These are phyloP conservation scores for Linnaemya tessellans DNA, from an alignment of 2,888 invertebrate species.

Conservation along the genomic window DNA sequence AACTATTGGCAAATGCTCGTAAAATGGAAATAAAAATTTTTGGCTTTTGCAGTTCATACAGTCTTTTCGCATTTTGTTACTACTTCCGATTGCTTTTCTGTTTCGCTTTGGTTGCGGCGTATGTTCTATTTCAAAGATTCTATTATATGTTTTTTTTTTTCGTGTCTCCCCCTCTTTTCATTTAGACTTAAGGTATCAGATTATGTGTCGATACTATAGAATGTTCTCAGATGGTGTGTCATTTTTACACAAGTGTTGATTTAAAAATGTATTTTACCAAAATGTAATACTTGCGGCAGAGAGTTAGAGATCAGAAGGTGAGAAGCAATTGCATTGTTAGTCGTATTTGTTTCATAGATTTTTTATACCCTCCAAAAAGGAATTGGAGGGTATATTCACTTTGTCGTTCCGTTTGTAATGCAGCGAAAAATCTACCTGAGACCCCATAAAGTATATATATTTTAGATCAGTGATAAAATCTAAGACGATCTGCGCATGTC, in stretches of 20 bases:
- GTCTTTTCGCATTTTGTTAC: constrained; percentile 38
- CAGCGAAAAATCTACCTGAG: too few relatives aligned
- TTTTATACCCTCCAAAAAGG: too few relatives aligned
- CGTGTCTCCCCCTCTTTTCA: background rate
- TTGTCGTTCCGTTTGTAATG: too few relatives aligned
- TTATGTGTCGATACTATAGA: constrained; percentile 49
- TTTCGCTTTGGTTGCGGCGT: constrained; percentile 25
- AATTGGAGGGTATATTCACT: too few relatives aligned
- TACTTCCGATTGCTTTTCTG: constrained; percentile 26
- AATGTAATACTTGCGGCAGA: background rate
- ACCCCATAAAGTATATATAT: too few relatives aligned
- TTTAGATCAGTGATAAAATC: too few relatives aligned
- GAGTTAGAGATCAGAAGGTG: background rate
- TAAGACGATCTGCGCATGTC: too few relatives aligned
- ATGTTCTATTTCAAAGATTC: constrained; percentile 6
- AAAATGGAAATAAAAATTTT: background rate
- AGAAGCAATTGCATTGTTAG: background rate
- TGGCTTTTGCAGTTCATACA: constrained; percentile 3
- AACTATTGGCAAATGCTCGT: constrained; percentile 38
- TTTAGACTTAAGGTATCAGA: constrained; percentile 19
- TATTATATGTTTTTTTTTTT: background rate
- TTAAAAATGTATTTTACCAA: constrained; percentile 32
- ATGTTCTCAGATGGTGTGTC: constrained; percentile 41
- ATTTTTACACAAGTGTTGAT: constrained; percentile 57
- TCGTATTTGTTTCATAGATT: background rate